Base-by-base conservation (phyloP, 2,888 invertebrate species). In the Scaptodrosophila latifasciaeformis region DNA sequence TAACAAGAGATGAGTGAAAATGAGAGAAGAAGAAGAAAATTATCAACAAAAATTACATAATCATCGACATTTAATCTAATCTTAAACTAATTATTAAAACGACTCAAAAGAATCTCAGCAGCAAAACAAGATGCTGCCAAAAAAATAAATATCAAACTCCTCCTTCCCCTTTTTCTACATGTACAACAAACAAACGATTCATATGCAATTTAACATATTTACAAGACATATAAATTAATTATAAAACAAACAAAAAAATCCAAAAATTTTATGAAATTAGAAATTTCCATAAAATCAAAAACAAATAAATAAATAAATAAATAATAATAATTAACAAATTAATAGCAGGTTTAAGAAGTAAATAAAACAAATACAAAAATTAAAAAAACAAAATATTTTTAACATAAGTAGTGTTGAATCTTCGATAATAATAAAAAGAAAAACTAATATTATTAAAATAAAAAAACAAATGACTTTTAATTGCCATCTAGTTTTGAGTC, bases 401-500 rank as follows among this genome's bases (percentile, higher is more conserved):
- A 72, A 79, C 74, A 42, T 72, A 72, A 72, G 72, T 72, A 72
- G 72, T 79, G 72, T 72, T 72, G 72, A 72, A 79, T 79, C 77
- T 72, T 72, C 80, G 77, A 72, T 72, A 76, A 72, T 72, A 72
- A 77, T n/a, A n/a, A n/a, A n/a, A n/a, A 46, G 35, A 3, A 44
- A 29, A 3, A 42, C 15, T 12, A 10, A 46, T 53, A 69, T 58
- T 58, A 67, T 50, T 67, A 48, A 67, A 60, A 59, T 67, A 59
- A 55, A 49, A 54, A 39, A 47, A 30, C n/a, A 2, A 18, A 17
- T 2, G 1, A n/a, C n/a, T n/a, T n/a, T n/a, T n/a, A n/a, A n/a
- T n/a, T n/a, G n/a, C n/a, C n/a, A n/a, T n/a, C n/a, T n/a, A n/a
- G n/a, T n/a, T n/a, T n/a, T n/a, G n/a, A n/a, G n/a, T n/a, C n/a